phyloP scores from a whole-genome alignment of 2,797 vertebrate species.

The Myripristis jacobus region DNA sequence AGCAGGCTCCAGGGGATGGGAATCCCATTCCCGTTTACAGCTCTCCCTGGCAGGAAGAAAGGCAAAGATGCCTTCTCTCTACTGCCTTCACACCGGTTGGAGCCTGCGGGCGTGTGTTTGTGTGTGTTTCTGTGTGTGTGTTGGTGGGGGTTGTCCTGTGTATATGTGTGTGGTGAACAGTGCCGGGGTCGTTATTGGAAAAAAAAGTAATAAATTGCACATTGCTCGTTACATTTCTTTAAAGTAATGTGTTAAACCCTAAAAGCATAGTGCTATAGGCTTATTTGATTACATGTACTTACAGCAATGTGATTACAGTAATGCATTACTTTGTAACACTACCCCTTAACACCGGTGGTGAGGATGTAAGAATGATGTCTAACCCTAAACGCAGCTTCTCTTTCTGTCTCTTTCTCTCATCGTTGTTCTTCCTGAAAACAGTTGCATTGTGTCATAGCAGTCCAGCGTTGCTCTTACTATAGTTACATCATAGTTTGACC shows the following conservation, averaged over 20 bases:
- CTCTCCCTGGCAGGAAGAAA: slow-evolving; percentile 82
- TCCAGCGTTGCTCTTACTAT: too few species aligned
- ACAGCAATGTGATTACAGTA: too few species aligned
- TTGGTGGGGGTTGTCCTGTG: background rate
- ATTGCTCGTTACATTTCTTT: too few species aligned
- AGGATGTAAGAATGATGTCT: slow-evolving; percentile 33
- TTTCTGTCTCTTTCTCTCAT: background rate
- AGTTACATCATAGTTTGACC: background rate
- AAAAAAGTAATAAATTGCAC: too few species aligned
- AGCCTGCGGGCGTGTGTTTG: slow-evolving; percentile 75
- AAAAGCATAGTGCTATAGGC: too few species aligned
- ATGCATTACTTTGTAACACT: too few species aligned
- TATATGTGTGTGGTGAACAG: slow-evolving; percentile 34
- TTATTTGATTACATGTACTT: too few species aligned
- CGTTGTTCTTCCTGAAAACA: background rate
- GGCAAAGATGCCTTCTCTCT: slow-evolving; percentile 78
- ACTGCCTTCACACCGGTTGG: slow-evolving; percentile 79
- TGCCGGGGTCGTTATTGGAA: too few species aligned
- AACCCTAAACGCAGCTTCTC: slow-evolving; percentile 37
- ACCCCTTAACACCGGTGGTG: too few species aligned
- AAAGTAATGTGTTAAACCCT: too few species aligned
- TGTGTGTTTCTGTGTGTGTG: slow-evolving; percentile 36
- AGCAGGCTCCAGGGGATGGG: slow-evolving; percentile 84
- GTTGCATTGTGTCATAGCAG: background rate
- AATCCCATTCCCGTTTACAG: slow-evolving; percentile 86